Base-by-base conservation (phyloP, 2,797 vertebrate species). In the Coccyzus lansbergi region DNA sequence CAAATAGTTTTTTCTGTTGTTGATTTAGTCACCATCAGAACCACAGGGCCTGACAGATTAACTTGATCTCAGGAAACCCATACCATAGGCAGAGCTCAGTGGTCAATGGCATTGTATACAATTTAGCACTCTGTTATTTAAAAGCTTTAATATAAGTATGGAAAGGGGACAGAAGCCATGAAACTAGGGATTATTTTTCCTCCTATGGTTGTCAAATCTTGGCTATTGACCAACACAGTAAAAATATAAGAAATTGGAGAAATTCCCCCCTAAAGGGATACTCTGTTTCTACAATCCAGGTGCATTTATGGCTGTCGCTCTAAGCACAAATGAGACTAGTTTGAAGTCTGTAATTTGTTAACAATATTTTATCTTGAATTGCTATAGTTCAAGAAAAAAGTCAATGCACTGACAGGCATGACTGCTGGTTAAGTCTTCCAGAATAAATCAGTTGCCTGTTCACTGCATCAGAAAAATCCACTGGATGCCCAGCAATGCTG, bases 121-220 rank as follows among this genome's bases (percentile, higher is more conserved):
- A n/a, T 24, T 60, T 29, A 44, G n/a, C 59, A 49, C 18, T 60
- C 4, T 22, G 19, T 13, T 58, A 19, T 28, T 31, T 15, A n/a
- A 36, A 71, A 83, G 28, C 33, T 86, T 72, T 72, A 64, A 76
- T 33, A 38, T 16, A 70, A 76, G 36, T 46, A 68, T 18, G 15
- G 40, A 72, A 67, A 65, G 6, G 28, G 4, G 15, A 72, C 15
- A 90, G 63, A 59, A 85, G 13, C 44, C 36, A 44, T 42, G 10
- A 72, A 0, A 0, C 24, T 20, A 3, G 10, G 20, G 34, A 40
- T 8, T 7, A 10, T 49, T 36, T 4, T 19, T 7, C 18, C 20
- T 9, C 10, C 28, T 65, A 17, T 34, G 40, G 7, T 62, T 86
- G 71, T 65, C 31, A 33, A 10, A 28, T 63, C 38, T 55, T 62